These are phyloP conservation scores for Pseudochirops corinnae DNA, from an alignment of 2,797 vertebrate genomes.

Conservation along the genomic window DNA sequence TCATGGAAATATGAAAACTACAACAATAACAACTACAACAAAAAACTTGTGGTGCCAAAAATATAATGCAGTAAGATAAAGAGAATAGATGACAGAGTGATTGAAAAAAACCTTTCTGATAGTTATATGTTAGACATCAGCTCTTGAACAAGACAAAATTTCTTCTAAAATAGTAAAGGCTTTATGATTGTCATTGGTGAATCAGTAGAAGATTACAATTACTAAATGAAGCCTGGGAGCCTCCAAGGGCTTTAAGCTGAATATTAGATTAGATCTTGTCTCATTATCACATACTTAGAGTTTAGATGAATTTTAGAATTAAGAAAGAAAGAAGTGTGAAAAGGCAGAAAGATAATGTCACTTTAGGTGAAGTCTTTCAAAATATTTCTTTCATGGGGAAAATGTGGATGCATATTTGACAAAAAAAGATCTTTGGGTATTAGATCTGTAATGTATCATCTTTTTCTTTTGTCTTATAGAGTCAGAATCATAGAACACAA, in stretches of 20 bases:
- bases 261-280: constrained; percentile 28
- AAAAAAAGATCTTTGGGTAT: not conserved
- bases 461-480: not conserved
- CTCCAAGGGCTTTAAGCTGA: not conserved
- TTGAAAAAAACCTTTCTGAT: not conserved
- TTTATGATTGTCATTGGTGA: not conserved
- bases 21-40: not conserved
- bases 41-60: not conserved
- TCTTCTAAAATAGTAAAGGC: not conserved
- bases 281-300: not conserved
- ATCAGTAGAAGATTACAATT: constrained; percentile 4
- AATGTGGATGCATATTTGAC: not conserved
- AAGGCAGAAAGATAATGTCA: not conserved
- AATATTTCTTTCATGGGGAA: not conserved
- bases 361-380: not conserved
- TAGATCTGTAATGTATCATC: not conserved
- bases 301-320: constrained; percentile 32
- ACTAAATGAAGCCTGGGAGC: not conserved
- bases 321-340: constrained; percentile 15
- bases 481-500: not conserved
- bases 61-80: not conserved
- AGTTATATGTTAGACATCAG: not conserved
- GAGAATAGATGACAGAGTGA: not conserved
- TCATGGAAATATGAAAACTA: not conserved
- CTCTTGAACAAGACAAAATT: not conserved